Evolutionary conservation across 2,888 invertebrate species (phyloP).

Genomic region (Temnothorax ravouxi): DNA sequence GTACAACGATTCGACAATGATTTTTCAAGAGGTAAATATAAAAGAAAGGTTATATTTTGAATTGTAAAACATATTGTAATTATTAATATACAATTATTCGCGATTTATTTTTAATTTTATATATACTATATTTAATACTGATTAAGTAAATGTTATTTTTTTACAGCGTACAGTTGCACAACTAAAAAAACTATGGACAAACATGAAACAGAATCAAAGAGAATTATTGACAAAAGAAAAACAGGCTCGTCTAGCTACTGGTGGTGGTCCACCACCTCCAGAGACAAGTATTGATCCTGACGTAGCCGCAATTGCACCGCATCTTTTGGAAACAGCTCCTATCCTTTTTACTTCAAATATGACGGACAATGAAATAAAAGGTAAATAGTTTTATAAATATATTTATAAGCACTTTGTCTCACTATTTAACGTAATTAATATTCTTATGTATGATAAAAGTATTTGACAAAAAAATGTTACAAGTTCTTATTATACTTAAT

Average conservation of each 20-base stretch:
- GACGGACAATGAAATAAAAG: slow-evolving; percentile 20
- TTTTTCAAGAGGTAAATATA: slow-evolving; percentile 47
- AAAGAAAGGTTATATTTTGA: slow-evolving; percentile 4
- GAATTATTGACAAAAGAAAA: slow-evolving; percentile 57
- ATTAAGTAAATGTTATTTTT: too few relatives aligned
- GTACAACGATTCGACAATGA: slow-evolving; percentile 47
- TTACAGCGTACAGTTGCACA: slow-evolving; percentile 33
- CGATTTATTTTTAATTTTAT: too few relatives aligned
- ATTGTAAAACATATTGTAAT: not conserved
- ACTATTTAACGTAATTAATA: too few relatives aligned
- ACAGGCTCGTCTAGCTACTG: slow-evolving; percentile 60
- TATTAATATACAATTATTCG: not conserved
- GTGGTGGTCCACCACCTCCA: slow-evolving; percentile 53
- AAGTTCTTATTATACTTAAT: not conserved
- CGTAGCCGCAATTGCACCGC: slow-evolving; percentile 51
- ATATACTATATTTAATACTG: too few relatives aligned
- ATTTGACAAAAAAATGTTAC: too few relatives aligned
- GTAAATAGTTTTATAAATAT: slow-evolving; percentile 2
- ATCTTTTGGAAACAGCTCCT: slow-evolving; percentile 59
- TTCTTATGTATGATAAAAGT: too few relatives aligned
- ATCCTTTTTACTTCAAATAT: slow-evolving; percentile 55
- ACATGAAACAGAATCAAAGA: slow-evolving; percentile 56
- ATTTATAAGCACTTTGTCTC: too few relatives aligned
- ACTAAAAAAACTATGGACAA: slow-evolving; percentile 62
- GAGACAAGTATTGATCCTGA: slow-evolving; percentile 58